Base-by-base conservation (phyloP, 2,113 vertebrate species). In the Pygoscelis antarcticus region DNA sequence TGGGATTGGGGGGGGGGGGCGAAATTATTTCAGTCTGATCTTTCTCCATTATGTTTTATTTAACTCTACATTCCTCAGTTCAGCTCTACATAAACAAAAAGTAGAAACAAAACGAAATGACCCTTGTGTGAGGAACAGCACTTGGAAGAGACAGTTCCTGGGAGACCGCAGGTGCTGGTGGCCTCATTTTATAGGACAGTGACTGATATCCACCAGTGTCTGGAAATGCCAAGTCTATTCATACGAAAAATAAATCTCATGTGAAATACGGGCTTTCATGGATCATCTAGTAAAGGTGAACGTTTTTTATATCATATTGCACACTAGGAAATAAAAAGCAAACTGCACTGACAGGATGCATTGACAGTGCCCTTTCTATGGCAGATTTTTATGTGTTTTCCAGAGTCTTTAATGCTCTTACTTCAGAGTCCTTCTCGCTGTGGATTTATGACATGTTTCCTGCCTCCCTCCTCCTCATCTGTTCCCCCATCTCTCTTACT, bases 391-490 rank as follows among this genome's bases (percentile, higher is more conserved):
- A 89, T 90, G 90, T 89, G 91, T 96, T 98, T 97, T 97, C 96
- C 95, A 91, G 96, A 97, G 90, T 96, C 93, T 95, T 97, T 97
- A 96, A 93, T 88, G 94, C 96, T 97, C 89, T 96, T 97, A 95
- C 96, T 98, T 97, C 96, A 97, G 94, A 96, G 94, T 96, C 80
- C 68, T 86, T 80, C 86, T 97, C 46, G 66, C 93, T 74, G 83
- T 72, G 91, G 97, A 98, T 98, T 98, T 98, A 98, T 96, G 95
- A 93, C 64, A 96, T 97, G 96, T 89, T 97, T 93, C 97, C 97
- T 96, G 97, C 89, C 89, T 96, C 94, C 95, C 90, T 94, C 91
- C 83, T 93, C 91, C 94, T 96, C 96, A 91, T 97, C 89, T 94
- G 87, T 90, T 95, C 79, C 90, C 89, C 83, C 79, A 93, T 70